Percentiles rank a stretch among this genome's conserved stretches.
Evolutionary conservation across 2,797 vertebrate species (phyloP).

Genomic region (Silurus lanzhouensis): DNA sequence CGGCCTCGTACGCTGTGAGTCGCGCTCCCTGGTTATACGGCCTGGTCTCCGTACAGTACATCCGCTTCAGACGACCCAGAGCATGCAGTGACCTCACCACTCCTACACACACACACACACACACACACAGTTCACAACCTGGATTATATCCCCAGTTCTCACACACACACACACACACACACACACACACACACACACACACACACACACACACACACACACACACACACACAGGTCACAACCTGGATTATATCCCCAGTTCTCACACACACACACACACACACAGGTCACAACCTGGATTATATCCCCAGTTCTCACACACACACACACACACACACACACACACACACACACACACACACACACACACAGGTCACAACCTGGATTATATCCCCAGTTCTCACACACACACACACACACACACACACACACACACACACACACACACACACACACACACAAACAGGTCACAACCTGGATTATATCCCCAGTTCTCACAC

Average conservation of each 20-base stretch:
- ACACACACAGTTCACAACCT: background rate
- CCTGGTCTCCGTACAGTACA: conserved; percentile 90
- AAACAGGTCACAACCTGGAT: background rate
- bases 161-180: background rate
- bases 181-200: background rate
- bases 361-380: background rate
- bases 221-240: background rate
- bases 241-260: too few relatives aligned
- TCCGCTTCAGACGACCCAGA: conserved; percentile 77
- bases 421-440: background rate
- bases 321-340: background rate
- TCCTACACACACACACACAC: conserved; percentile 62
- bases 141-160: background rate
- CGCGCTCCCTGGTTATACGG: conserved; percentile 92
- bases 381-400: background rate
- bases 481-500: background rate
- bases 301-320: background rate
- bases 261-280: background rate
- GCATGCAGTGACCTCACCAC: conserved; percentile 84
- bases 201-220: background rate
- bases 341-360: conserved; percentile 48
- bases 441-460: background rate
- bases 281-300: background rate
- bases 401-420: too few relatives aligned
- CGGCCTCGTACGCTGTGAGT: conserved; percentile 87